Conservation (phyloP, 2,797 vertebrate species). For the Eleutherodactylus coqui region DNA sequence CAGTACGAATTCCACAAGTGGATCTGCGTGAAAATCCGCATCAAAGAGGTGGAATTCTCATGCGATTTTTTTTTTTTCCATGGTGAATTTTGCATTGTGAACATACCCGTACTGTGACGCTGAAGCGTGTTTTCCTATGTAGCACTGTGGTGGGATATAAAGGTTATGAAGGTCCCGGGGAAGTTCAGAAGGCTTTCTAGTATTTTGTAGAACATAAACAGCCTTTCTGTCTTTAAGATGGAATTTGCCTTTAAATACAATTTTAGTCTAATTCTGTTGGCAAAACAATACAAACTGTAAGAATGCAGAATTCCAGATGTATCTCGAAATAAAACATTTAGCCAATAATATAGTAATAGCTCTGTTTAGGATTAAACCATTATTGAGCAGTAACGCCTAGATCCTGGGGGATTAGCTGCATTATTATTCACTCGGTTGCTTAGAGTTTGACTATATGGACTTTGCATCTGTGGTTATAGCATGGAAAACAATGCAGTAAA, state of each 20-base stretch:
- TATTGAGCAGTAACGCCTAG: constrained; percentile 19
- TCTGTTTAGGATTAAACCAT: constrained; percentile 37
- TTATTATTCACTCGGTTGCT: neutral
- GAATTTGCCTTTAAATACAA: neutral
- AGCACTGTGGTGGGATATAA: neutral
- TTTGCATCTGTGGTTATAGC: neutral
- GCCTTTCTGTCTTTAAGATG: neutral
- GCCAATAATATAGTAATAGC: constrained; percentile 19
- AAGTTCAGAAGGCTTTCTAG: neutral
- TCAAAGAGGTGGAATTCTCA: too few relatives aligned
- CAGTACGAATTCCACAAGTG: too few relatives aligned
- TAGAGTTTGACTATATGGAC: neutral
- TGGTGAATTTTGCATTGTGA: too few relatives aligned
- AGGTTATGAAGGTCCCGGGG: neutral
- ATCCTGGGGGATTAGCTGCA: constrained; percentile 16
- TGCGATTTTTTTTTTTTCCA: too few relatives aligned
- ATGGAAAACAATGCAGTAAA: neutral
- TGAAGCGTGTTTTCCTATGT: neutral
- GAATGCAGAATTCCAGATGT: neutral
- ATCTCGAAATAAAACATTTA: neutral
- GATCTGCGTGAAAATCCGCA: too few relatives aligned
- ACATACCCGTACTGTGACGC: neutral
- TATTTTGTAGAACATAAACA: neutral
- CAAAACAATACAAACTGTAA: neutral
- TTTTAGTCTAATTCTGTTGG: neutral